Conservation (phyloP, 2,113 vertebrate genomes). For the Opisthocomus hoazin region DNA sequence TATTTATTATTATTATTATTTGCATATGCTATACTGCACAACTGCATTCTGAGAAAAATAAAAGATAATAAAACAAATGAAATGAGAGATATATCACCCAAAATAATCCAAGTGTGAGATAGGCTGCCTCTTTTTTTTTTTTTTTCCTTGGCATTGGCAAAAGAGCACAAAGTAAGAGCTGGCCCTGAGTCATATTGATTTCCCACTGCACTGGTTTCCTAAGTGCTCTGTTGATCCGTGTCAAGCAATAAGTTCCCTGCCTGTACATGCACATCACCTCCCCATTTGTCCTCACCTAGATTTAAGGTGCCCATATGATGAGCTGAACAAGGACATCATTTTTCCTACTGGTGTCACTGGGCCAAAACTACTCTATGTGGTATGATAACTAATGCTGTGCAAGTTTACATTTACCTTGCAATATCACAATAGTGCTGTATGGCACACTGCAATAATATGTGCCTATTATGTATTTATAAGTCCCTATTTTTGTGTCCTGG, state of each 20-base stretch:
- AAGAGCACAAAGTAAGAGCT: conserved; percentile 73
- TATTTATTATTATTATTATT: conserved; percentile 57
- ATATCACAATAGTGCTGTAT: background rate
- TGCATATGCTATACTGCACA: conserved; percentile 63
- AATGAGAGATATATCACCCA: conserved; percentile 68
- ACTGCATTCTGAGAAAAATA: conserved; percentile 62
- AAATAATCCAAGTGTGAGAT: conserved; percentile 70
- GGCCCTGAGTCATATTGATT: conserved; percentile 84
- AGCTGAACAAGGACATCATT: conserved; percentile 85
- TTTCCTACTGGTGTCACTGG: conserved; percentile 76
- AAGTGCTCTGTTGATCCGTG: conserved; percentile 85
- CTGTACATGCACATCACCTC: conserved; percentile 80
- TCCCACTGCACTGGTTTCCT: conserved; percentile 83
- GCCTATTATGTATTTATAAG: background rate
- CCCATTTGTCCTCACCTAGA: conserved; percentile 84
- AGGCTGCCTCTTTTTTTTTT: conserved; percentile 29
- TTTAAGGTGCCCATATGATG: conserved; percentile 86
- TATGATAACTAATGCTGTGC: conserved; percentile 34
- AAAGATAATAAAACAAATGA: conserved; percentile 72
- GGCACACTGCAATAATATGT: background rate
- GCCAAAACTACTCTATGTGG: conserved; percentile 61
- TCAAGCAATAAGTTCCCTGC: conserved; percentile 85
- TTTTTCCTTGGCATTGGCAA: conserved; percentile 64
- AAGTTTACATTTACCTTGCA: conserved; percentile 15
- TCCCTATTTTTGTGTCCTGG: background rate